These are phyloP conservation scores for Chrysolina americana DNA, from an alignment of 2,888 invertebrate species.

Conservation along the genomic window DNA sequence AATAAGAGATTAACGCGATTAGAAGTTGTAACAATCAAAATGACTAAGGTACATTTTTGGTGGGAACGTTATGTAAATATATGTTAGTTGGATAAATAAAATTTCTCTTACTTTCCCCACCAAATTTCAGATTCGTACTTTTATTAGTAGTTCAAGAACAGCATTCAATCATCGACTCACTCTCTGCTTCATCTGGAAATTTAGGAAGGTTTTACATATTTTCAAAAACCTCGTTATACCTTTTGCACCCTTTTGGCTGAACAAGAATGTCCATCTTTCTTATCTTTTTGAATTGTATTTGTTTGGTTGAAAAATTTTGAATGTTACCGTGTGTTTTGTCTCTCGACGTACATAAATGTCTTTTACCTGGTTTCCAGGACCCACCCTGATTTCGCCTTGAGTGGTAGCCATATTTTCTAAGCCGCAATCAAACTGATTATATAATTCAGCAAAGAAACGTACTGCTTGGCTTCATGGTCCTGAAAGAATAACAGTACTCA, in stretches of 20 bases:
- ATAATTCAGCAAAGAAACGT: not conserved
- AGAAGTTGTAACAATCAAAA: too few relatives aligned
- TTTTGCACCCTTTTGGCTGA: not conserved
- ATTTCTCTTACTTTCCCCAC: not conserved
- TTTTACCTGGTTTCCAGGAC: constrained; percentile 83
- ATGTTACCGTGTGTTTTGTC: constrained; percentile 71
- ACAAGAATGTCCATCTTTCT: not conserved
- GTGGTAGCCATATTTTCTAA: constrained; percentile 72
- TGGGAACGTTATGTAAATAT: too few relatives aligned
- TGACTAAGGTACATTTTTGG: too few relatives aligned
- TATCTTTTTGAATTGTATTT: not conserved
- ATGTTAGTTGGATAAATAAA: too few relatives aligned
- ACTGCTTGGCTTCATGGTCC: not conserved
- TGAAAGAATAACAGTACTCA: not conserved
- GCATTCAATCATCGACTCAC: too few relatives aligned
- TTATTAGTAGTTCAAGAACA: not conserved
- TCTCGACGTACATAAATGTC: constrained; percentile 74
- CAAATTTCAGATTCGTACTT: not conserved
- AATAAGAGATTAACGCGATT: too few relatives aligned
- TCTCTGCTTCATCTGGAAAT: too few relatives aligned
- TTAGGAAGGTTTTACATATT: too few relatives aligned
- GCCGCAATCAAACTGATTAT: not conserved
- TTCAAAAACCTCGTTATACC: not conserved
- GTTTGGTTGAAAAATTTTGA: constrained; percentile 51
- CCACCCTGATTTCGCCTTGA: constrained; percentile 85